Conservation (phyloP, 2,888 invertebrate genomes). For the Meloe dianella region DNA sequence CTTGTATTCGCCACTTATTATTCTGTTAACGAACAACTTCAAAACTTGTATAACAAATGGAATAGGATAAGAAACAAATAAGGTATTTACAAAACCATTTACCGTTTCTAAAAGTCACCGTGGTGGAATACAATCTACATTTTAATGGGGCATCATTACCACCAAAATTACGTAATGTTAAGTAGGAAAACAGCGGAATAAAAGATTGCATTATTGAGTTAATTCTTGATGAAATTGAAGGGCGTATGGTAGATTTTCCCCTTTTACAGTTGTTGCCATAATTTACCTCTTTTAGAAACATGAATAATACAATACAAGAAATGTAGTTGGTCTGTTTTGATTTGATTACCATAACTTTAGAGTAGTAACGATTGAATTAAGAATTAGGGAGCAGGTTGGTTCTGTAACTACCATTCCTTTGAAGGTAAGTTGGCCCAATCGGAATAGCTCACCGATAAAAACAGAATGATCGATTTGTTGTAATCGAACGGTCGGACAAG, state of each 20-base stretch:
- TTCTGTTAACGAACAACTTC: slow-evolving; percentile 1
- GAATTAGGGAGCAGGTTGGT: no score
- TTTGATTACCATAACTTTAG: no score
- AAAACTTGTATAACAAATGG: neutral
- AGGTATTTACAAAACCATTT: slow-evolving; percentile 7
- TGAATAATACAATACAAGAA: neutral
- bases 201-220: neutral
- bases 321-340: no score
- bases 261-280: no score
- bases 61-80: slow-evolving; percentile 4
- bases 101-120: neutral
- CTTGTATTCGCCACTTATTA: neutral
- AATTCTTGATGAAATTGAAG: neutral
- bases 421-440: neutral
- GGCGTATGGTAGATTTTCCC: neutral
- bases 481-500: slow-evolving; percentile 26
- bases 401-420: no score
- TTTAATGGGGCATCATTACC: slow-evolving; percentile 10
- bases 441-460: neutral
- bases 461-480: slow-evolving; percentile 27
- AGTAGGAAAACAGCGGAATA: neutral
- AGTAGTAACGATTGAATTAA: no score
- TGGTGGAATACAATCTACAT: neutral
- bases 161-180: neutral
- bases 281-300: neutral